phyloP scores from a whole-genome alignment of 2,797 vertebrate species.

The Sebastes elongatus region DNA sequence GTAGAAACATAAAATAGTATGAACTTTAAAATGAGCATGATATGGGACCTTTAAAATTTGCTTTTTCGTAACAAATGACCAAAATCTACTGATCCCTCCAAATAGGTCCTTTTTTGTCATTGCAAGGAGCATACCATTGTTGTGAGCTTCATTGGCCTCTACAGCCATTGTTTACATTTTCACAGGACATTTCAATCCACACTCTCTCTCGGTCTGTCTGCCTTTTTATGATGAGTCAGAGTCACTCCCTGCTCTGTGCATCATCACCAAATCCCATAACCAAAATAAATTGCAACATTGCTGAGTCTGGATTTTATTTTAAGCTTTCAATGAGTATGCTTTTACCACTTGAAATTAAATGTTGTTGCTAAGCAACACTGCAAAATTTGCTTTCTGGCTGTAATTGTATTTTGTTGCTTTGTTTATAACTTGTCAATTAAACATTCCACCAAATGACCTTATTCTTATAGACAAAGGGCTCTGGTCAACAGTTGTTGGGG shows the following conservation, averaged over 20 bases:
- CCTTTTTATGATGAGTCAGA: slow-evolving; percentile 19
- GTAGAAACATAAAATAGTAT: no score
- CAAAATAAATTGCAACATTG: slow-evolving; percentile 11
- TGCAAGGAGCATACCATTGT: not conserved
- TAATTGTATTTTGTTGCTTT: slow-evolving; percentile 23
- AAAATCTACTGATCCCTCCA: not conserved
- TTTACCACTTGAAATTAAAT: slow-evolving; percentile 7
- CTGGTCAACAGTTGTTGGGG: slow-evolving; percentile 51
- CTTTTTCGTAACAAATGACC: not conserved
- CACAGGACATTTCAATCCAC: slow-evolving; percentile 15
- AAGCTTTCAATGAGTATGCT: slow-evolving; percentile 2
- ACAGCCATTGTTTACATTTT: not conserved
- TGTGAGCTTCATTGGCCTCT: not conserved
- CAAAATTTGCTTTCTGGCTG: not conserved
- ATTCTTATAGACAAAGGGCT: not conserved
- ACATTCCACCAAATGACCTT: not conserved
- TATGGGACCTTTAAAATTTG: not conserved
- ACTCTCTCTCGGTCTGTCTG: not conserved
- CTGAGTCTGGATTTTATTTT: slow-evolving; percentile 4
- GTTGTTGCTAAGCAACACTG: slow-evolving; percentile 23
- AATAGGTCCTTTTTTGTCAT: not conserved
- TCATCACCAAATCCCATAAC: slow-evolving; percentile 9
- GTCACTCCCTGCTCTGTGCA: not conserved
- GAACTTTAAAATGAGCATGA: no score
- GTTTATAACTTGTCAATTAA: slow-evolving; percentile 8